phyloP scores from a whole-genome alignment of 2,888 invertebrate genomes.

The Diplolepis rosae region DNA sequence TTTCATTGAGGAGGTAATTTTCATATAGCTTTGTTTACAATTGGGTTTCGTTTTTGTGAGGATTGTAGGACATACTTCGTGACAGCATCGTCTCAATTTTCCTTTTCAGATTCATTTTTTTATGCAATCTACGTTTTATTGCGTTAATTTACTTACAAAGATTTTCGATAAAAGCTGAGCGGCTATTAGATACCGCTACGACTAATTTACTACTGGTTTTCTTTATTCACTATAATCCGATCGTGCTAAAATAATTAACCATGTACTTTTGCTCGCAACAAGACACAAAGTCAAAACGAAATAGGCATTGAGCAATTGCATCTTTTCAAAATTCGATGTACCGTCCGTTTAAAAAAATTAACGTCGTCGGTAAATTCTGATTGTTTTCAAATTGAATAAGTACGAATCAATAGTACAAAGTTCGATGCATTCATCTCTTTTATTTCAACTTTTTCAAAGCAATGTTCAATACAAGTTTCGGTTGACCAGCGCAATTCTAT shows the following conservation, averaged over 20 bases:
- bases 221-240: conserved; percentile 40
- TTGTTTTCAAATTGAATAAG: background rate
- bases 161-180: conserved; percentile 46
- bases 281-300: conserved; percentile 11
- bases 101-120: conserved; percentile 14
- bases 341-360: background rate
- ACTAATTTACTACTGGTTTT: conserved; percentile 49
- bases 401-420: background rate
- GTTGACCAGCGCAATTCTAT: conserved; percentile 8
- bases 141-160: conserved; percentile 25
- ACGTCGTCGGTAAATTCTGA: background rate
- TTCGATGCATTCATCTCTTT: background rate
- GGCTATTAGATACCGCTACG: conserved; percentile 49
- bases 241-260: conserved; percentile 36
- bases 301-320: conserved; percentile 26
- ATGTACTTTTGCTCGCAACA: conserved; percentile 14
- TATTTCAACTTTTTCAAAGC: background rate
- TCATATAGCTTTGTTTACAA: conserved; percentile 52
- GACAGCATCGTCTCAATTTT: conserved; percentile 39
- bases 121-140: conserved; percentile 13
- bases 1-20: conserved; percentile 64
- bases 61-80: conserved; percentile 51
- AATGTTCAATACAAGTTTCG: conserved; percentile 12
- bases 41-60: conserved; percentile 46
- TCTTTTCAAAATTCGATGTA: conserved; percentile 9